A percentile compares a stretch with the other conserved stretches of the same genome.
Evolutionary conservation across 2,888 invertebrate species (phyloP).

Genomic region (Cataglyphis altisquamis): DNA sequence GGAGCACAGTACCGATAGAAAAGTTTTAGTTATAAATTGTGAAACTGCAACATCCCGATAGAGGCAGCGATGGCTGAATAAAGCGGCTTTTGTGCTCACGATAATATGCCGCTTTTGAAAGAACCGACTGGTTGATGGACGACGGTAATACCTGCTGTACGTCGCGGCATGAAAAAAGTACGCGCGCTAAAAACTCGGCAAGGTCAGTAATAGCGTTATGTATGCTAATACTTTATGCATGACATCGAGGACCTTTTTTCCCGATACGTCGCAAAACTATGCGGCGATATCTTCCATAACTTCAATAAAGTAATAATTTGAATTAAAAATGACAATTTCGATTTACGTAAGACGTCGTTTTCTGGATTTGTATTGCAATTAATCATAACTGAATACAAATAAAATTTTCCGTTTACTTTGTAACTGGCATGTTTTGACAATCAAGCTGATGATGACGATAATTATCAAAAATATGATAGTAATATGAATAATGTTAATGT

Average conservation of each 20-base stretch:
- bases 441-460: neutral
- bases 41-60: constrained; percentile 59
- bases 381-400: neutral
- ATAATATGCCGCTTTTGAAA: constrained; percentile 59
- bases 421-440: neutral
- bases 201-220: constrained; percentile 51
- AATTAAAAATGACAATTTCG: constrained; percentile 38
- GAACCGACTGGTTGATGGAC: constrained; percentile 53
- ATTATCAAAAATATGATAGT: neutral
- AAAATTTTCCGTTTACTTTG: neutral
- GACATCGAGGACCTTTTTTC: constrained; percentile 57
- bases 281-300: constrained; percentile 38
- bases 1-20: constrained; percentile 16
- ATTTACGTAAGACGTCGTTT: constrained; percentile 6
- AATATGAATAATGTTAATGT: neutral
- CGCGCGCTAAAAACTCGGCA: constrained; percentile 43
- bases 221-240: constrained; percentile 47
- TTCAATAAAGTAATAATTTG: constrained; percentile 43
- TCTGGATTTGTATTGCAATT: constrained; percentile 20
- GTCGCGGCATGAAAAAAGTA: constrained; percentile 47
- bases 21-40: constrained; percentile 58
- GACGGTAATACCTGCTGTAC: constrained; percentile 53
- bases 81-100: constrained; percentile 59
- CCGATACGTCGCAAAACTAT: constrained; percentile 56
- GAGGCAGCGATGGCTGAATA: constrained; percentile 52